Evolutionary conservation across 2,113 vertebrate species (phyloP).

Genomic region (Malaclemys terrapin): DNA sequence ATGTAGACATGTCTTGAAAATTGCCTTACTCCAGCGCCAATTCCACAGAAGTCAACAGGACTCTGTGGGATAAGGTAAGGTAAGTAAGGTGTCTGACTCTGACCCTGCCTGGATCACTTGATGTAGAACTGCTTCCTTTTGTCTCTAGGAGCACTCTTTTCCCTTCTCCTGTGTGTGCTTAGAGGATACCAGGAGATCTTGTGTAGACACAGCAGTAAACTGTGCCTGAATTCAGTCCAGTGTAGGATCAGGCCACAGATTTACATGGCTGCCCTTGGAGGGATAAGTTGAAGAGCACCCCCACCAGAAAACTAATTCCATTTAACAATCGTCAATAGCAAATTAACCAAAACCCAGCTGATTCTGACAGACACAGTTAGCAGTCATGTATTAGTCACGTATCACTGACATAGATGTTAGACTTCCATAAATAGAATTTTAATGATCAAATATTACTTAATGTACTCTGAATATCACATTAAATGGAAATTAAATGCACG

Average conservation of each 20-base stretch:
- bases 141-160: not conserved
- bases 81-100: not conserved
- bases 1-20: not conserved
- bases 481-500: constrained; percentile 80
- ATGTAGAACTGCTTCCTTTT: not conserved
- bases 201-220: not conserved
- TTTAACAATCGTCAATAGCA: constrained; percentile 72
- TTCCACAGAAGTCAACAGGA: not conserved
- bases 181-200: not conserved
- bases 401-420: constrained; percentile 74
- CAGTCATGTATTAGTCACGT: constrained; percentile 75
- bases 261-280: not conserved
- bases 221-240: not conserved
- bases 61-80: not conserved
- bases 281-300: constrained; percentile 4
- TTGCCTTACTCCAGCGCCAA: not conserved
- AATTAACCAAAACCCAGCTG: constrained; percentile 59
- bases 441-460: constrained; percentile 81
- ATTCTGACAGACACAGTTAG: constrained; percentile 77
- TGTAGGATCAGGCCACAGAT: not conserved
- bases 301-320: constrained; percentile 67
- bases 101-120: not conserved
- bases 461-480: constrained; percentile 67
- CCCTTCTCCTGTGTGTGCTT: not conserved
- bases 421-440: constrained; percentile 83